A percentile compares a stretch with the other conserved stretches of the same genome.
Evolutionary conservation across 2,797 vertebrate genomes (phyloP).

Genomic region (Amniataba percoides): DNA sequence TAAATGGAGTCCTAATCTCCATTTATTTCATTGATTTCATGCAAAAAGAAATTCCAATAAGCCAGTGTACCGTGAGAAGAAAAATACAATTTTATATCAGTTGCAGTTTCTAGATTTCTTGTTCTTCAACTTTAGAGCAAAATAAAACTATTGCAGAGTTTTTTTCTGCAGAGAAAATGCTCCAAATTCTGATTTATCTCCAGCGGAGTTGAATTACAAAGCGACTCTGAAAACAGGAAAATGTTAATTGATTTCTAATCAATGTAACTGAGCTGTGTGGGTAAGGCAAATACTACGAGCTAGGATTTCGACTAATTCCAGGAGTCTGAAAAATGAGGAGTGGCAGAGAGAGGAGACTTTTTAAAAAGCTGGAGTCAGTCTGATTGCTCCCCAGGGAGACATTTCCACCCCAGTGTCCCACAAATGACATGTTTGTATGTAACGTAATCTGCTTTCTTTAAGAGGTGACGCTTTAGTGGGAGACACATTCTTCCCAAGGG

Average conservation of each 20-base stretch:
- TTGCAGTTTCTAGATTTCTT: not conserved
- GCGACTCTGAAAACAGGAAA: constrained; percentile 56
- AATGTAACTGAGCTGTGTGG: constrained; percentile 64
- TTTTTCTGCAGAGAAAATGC: not conserved
- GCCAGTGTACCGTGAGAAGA: too few species aligned
- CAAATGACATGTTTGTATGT: constrained; percentile 82
- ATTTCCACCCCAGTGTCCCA: constrained; percentile 77
- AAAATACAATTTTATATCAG: too few species aligned
- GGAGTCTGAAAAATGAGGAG: constrained; percentile 74
- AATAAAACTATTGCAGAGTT: not conserved
- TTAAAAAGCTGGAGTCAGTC: constrained; percentile 75
- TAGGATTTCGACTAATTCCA: constrained; percentile 65
- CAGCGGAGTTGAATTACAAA: constrained; percentile 64
- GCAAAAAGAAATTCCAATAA: not conserved
- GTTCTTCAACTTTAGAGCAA: not conserved
- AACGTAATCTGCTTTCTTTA: constrained; percentile 80
- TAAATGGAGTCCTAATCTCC: not conserved
- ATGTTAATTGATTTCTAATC: constrained; percentile 77
- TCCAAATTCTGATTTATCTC: constrained; percentile 49
- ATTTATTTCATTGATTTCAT: not conserved
- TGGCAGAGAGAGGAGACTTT: constrained; percentile 71
- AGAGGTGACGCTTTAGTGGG: constrained; percentile 73
- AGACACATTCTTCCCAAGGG: constrained; percentile 69
- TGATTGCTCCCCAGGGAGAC: constrained; percentile 83
- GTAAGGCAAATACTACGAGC: constrained; percentile 39